Evolutionary conservation across 2,888 invertebrate species (phyloP).

Genomic region (Archips crataeganus): DNA sequence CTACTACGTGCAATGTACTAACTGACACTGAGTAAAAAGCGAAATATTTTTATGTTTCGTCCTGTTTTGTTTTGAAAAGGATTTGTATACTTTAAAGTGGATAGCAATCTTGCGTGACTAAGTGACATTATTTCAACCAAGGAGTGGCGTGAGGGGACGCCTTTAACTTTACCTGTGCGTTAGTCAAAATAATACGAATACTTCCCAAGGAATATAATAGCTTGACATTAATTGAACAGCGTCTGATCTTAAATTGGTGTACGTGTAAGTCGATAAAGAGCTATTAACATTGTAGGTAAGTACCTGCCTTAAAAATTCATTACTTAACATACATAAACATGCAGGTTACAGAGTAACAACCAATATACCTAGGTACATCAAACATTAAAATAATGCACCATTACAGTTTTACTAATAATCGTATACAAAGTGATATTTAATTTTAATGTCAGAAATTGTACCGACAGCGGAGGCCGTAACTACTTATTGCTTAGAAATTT

Average conservation of each 20-base stretch:
- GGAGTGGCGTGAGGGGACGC: constrained; percentile 32
- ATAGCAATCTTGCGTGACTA: constrained; percentile 49
- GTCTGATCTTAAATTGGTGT: background rate
- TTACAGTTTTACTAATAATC: too few species aligned
- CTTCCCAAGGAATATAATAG: background rate
- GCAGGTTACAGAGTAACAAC: too few species aligned
- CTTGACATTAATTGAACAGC: background rate
- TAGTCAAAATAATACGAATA: constrained; percentile 26
- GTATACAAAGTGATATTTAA: too few species aligned
- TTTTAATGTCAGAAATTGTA: background rate
- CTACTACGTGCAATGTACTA: too few species aligned
- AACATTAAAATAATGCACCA: too few species aligned
- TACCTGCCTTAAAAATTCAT: too few species aligned
- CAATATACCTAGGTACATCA: too few species aligned
- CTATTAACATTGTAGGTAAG: too few species aligned
- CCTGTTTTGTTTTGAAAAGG: constrained; percentile 27
- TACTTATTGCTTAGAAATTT: constrained; percentile 11
- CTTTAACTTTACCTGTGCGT: constrained; percentile 16
- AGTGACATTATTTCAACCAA: constrained; percentile 41
- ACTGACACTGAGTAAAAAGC: too few species aligned
- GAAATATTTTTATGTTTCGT: too few species aligned
- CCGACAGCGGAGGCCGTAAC: background rate
- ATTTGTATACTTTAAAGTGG: constrained; percentile 20
- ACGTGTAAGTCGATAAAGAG: too few species aligned
- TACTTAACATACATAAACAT: too few species aligned